A percentile compares a stretch with the other conserved stretches of the same genome.
phyloP scores from a whole-genome alignment of 2,888 invertebrate species.

The Stenurella melanura region DNA sequence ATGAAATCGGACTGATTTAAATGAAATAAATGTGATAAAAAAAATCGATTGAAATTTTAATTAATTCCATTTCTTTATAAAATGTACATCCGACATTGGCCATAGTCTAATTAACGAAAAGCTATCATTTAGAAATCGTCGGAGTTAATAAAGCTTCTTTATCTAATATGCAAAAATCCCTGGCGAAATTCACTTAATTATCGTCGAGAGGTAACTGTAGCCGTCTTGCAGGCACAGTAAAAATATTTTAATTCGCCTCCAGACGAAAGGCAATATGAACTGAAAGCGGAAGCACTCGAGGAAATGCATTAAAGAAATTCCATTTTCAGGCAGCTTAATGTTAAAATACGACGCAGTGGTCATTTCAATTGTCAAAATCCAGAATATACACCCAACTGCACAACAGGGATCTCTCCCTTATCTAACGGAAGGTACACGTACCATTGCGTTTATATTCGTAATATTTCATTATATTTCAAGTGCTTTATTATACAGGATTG shows the following conservation, averaged over 20 bases:
- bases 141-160: slow-evolving; percentile 49
- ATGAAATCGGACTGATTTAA: background rate
- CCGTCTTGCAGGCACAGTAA: slow-evolving; percentile 15
- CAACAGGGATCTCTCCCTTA: slow-evolving; percentile 5
- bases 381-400: slow-evolving; percentile 11
- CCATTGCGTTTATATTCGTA: slow-evolving; percentile 18
- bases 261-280: slow-evolving; percentile 33
- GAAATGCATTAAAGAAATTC: slow-evolving; percentile 44
- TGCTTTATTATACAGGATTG: slow-evolving; percentile 5
- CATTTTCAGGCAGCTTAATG: slow-evolving; percentile 37
- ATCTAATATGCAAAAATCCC: slow-evolving; percentile 51
- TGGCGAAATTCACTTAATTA: slow-evolving; percentile 53
- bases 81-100: background rate
- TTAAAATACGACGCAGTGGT: slow-evolving; percentile 34
- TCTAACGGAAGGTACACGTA: slow-evolving; percentile 1
- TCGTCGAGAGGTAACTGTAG: slow-evolving; percentile 37
- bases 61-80: slow-evolving; percentile 12
- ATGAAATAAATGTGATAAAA: background rate
- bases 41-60: slow-evolving; percentile 14
- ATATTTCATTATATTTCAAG: slow-evolving; percentile 21
- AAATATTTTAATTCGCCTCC: slow-evolving; percentile 43
- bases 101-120: slow-evolving; percentile 38
- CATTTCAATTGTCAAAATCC: slow-evolving; percentile 37
- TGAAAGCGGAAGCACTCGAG: slow-evolving; percentile 32
- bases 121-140: slow-evolving; percentile 37